Evolutionary conservation across 2,797 vertebrate species (phyloP).

Genomic region (Novumbra hubbsi): DNA sequence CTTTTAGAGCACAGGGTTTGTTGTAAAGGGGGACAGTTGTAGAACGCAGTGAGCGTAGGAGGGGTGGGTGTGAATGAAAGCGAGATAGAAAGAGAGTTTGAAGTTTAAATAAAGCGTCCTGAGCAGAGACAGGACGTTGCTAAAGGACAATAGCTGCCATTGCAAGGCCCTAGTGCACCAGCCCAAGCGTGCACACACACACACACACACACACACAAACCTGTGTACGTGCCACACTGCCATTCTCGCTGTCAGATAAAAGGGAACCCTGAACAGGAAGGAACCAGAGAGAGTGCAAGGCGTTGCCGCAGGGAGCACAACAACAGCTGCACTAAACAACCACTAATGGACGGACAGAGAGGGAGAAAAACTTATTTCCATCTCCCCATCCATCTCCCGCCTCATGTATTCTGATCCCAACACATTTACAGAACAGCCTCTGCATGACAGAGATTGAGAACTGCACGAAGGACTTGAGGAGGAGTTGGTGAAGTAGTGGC

Average conservation of each 20-base stretch:
- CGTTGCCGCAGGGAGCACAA: slow-evolving; percentile 65
- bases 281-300: slow-evolving; percentile 50
- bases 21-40: slow-evolving; percentile 26
- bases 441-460: slow-evolving; percentile 18
- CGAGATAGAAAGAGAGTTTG: neutral
- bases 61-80: neutral
- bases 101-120: neutral
- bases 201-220: slow-evolving; percentile 20
- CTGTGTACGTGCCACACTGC: slow-evolving; percentile 29
- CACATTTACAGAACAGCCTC: slow-evolving; percentile 1
- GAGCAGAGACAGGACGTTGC: slow-evolving; percentile 31
- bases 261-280: slow-evolving; percentile 63
- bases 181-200: slow-evolving; percentile 25
- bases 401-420: slow-evolving; percentile 39
- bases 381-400: slow-evolving; percentile 54
- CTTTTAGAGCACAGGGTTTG: slow-evolving; percentile 49
- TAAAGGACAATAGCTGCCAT: slow-evolving; percentile 59
- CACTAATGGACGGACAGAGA: slow-evolving; percentile 54
- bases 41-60: too few relatives aligned
- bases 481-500: slow-evolving; percentile 16
- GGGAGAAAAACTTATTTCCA: slow-evolving; percentile 34
- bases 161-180: slow-evolving; percentile 25
- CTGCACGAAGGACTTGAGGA: slow-evolving; percentile 16
- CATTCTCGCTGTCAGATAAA: slow-evolving; percentile 69
- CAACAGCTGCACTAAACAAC: slow-evolving; percentile 67